Base-by-base conservation (phyloP, 1,140 invertebrate species). In the Plectrocnemia conspersa region DNA sequence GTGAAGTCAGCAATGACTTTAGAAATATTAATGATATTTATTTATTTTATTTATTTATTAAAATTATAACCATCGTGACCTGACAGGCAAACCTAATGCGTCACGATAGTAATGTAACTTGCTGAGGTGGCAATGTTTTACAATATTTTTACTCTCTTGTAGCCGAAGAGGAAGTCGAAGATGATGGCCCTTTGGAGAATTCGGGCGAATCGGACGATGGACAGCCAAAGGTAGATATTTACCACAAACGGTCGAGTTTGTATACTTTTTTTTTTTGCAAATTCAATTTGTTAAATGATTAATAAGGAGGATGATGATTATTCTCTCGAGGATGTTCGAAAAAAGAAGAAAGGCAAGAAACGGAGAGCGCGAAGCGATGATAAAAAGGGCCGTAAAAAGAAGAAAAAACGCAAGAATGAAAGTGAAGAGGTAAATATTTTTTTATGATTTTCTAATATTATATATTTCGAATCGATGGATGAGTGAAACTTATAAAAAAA, bases 401-500 rank as follows among this genome's bases (percentile, higher is more conserved):
- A 93, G 77, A 93, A 93, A 77, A 91, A 91, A 78, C 88, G 89
- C 76, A 90, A 89, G 76, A 87, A 88, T 73, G 91, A 93, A 62
- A 92, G 88, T 73, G 90, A 85, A 63, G 89, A 91, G 70, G 86
- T 88, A 47, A 33, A 23, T 35, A 48, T 10, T 32, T 2, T 27
- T 32, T 29, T 3, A 19, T 46, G 24, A 29, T 46, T 46, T 29
- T 13, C 32, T 15, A 29, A 24, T 32, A 2, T 29, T 15, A 22
- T 42, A n/a, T 35, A 59, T 53, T 18, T 66, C 78, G 79, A 72
- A 73, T 66, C 62, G 55, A 46, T 61, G 41, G 42, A 50, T 22
- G 61, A n/a, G n/a, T n/a, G n/a, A n/a, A n/a, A n/a, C n/a, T n/a
- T n/a, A n/a, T n/a, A n/a, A n/a, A n/a, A n/a, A n/a, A n/a, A 38